Percentiles rank a stretch among this genome's conserved stretches.
These are phyloP conservation scores for Hypothenemus hampei DNA, from an alignment of 1,140 invertebrate species.

Conservation along the genomic window DNA sequence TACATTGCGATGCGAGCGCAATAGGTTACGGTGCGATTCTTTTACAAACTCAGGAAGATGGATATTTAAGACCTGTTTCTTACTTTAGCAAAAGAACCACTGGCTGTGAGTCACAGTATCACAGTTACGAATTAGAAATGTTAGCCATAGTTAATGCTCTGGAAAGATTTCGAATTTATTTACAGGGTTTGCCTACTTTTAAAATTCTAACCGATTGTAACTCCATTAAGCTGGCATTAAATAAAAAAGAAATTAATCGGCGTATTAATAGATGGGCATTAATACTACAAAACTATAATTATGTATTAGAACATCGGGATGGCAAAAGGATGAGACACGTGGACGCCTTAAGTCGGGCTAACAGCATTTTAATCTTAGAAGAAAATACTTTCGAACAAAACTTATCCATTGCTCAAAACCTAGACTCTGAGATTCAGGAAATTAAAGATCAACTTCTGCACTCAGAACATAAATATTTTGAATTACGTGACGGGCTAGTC, in stretches of 20 bases:
- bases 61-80: constrained; percentile 7
- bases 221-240: background rate
- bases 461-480: background rate
- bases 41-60: constrained; percentile 9
- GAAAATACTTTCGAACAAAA: background rate
- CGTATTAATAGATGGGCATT: background rate
- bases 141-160: constrained; percentile 13
- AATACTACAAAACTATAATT: constrained; percentile 5
- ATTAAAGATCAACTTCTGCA: background rate
- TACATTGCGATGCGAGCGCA: constrained; percentile 17
- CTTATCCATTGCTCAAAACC: background rate
- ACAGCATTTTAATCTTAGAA: background rate
- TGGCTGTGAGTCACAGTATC: constrained; percentile 15
- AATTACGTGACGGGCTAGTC: background rate
- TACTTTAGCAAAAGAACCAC: constrained; percentile 11
- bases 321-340: background rate
- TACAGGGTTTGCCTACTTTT: constrained; percentile 17
- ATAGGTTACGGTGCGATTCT: constrained; percentile 13
- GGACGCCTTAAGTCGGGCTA: background rate
- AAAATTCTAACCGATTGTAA: constrained; percentile 12
- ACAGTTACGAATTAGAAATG: constrained; percentile 43
- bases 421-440: background rate
- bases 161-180: constrained; percentile 29
- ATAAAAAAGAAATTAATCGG: constrained; percentile 1
- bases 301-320: background rate